Percentiles rank a stretch among this genome's conserved stretches.
Conservation (phyloP, 2,888 invertebrate species). For the Caenorhabditis virilis region DNA sequence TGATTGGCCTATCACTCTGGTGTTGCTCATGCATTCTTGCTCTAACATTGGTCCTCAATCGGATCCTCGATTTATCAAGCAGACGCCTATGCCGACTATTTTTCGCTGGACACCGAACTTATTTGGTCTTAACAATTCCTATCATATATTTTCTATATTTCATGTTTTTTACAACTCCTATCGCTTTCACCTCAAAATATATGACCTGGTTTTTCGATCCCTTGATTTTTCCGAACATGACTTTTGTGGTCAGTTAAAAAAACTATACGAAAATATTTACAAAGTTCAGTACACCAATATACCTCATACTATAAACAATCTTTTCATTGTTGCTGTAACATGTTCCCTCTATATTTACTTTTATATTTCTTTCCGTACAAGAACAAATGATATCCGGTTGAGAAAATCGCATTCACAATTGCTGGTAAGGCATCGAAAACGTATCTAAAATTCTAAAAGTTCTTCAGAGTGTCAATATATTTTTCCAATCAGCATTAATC, state of each 20-base stretch:
- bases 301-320: conserved; percentile 28
- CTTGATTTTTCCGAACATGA: conserved; percentile 14
- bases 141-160: conserved; percentile 20
- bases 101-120: conserved; percentile 13
- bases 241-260: too few species aligned
- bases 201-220: conserved; percentile 29
- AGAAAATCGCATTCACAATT: too few species aligned
- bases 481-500: conserved; percentile 34
- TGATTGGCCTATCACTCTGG: conserved; percentile 19
- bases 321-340: conserved; percentile 26
- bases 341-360: conserved; percentile 18
- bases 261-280: too few species aligned
- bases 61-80: conserved; percentile 12
- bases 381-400: too few species aligned
- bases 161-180: conserved; percentile 22
- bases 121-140: conserved; percentile 10
- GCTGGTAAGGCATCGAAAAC: too few species aligned
- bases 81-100: not conserved
- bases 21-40: conserved; percentile 24
- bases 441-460: too few species aligned
- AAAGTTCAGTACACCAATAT: conserved; percentile 25
- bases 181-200: conserved; percentile 17
- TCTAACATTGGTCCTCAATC: conserved; percentile 19
- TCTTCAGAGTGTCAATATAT: too few species aligned
- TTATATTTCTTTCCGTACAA: too few species aligned